phyloP scores from a whole-genome alignment of 2,888 invertebrate genomes.

The Phengaris alcon region DNA sequence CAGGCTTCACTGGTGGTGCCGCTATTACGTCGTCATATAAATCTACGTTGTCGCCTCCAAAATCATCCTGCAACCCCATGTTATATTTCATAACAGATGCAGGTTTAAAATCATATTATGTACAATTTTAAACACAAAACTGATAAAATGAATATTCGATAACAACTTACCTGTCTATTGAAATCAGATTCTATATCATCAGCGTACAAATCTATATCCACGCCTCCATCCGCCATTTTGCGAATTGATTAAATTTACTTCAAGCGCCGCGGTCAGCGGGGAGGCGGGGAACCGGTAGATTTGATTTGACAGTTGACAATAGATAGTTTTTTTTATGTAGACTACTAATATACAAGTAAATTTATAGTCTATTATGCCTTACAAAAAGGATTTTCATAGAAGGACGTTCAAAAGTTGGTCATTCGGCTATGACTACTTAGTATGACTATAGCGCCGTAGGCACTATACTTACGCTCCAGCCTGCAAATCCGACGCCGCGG shows the following conservation, averaged over 20 bases:
- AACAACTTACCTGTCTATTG: slow-evolving; percentile 67
- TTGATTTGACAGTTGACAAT: neutral
- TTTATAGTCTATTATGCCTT: too few species aligned
- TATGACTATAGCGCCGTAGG: too few species aligned
- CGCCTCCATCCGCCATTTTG: slow-evolving; percentile 94
- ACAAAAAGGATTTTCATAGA: too few species aligned
- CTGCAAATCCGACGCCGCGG: too few species aligned
- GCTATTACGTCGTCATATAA: slow-evolving; percentile 97
- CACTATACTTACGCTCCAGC: too few species aligned
- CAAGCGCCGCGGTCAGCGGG: neutral
- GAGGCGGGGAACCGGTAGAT: neutral
- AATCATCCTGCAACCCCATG: slow-evolving; percentile 82
- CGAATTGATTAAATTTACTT: slow-evolving; percentile 42
- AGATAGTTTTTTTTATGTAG: neutral
- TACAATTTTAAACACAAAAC: neutral
- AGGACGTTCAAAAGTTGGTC: too few species aligned
- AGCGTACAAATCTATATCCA: slow-evolving; percentile 97
- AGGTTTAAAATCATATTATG: slow-evolving; percentile 5
- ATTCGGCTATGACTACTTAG: too few species aligned
- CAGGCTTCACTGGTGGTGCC: slow-evolving; percentile 82
- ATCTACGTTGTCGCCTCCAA: slow-evolving; percentile 93
- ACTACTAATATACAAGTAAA: too few species aligned
- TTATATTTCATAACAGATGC: slow-evolving; percentile 23
- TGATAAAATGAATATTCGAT: slow-evolving; percentile 43
- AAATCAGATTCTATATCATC: slow-evolving; percentile 98